Percentiles rank a stretch among this genome's conserved stretches.
phyloP scores from a whole-genome alignment of 1,140 invertebrate species.

The Ridgeia piscesae region DNA sequence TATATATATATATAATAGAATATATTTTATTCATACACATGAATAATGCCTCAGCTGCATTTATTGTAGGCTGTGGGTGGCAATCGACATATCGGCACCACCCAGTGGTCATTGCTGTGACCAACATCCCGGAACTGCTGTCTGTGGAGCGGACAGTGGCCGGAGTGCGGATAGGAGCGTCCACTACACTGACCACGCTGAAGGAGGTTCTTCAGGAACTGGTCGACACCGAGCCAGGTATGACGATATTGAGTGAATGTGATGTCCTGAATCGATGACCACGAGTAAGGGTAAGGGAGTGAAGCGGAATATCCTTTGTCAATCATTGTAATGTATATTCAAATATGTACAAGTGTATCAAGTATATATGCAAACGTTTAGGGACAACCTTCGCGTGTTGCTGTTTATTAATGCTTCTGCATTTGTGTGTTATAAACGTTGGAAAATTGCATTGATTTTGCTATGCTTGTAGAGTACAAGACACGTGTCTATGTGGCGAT shows the following conservation, averaged over 20 bases:
- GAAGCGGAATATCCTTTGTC: too few relatives aligned
- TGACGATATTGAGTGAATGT: slow-evolving; percentile 34
- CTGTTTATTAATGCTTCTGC: too few relatives aligned
- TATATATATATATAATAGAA: too few relatives aligned
- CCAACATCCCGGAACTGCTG: slow-evolving; percentile 71
- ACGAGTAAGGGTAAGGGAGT: too few relatives aligned
- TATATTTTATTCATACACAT: not conserved
- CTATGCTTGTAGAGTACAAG: slow-evolving; percentile 35
- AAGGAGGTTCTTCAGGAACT: slow-evolving; percentile 63
- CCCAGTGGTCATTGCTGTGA: slow-evolving; percentile 78
- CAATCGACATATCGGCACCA: slow-evolving; percentile 86
- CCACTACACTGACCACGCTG: slow-evolving; percentile 78
- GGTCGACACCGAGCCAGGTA: slow-evolving; percentile 59
- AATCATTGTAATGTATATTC: too few relatives aligned
- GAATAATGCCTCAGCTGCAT: slow-evolving; percentile 14
- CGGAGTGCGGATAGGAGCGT: slow-evolving; percentile 75
- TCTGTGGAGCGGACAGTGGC: slow-evolving; percentile 49
- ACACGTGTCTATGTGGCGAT: slow-evolving; percentile 75
- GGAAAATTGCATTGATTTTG: not conserved
- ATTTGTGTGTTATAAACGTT: not conserved
- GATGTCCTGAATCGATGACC: too few relatives aligned
- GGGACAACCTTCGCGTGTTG: too few relatives aligned
- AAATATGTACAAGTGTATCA: too few relatives aligned
- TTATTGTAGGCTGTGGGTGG: slow-evolving; percentile 68
- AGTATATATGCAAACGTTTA: too few relatives aligned